Percentiles rank a stretch among this genome's conserved stretches.
These are phyloP conservation scores for Crotalus tigris DNA, from an alignment of 2,113 vertebrate species.

Conservation along the genomic window DNA sequence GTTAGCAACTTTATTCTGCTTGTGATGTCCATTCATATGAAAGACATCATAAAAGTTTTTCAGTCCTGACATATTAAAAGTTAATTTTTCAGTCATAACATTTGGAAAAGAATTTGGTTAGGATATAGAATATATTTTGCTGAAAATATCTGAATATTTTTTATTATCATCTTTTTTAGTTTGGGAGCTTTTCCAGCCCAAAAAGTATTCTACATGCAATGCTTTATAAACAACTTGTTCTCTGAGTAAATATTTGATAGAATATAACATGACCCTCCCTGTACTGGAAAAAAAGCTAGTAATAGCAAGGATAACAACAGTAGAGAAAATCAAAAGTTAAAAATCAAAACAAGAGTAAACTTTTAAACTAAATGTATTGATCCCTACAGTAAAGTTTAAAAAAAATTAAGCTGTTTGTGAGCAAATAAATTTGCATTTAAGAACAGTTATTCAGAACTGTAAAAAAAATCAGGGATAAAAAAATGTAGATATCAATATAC, in stretches of 20 bases:
- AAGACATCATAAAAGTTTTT: not conserved
- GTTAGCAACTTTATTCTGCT: not conserved
- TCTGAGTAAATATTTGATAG: not conserved
- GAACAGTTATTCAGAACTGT: not conserved
- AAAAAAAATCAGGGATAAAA: not conserved
- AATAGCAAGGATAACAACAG: not conserved
- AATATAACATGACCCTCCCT: not conserved
- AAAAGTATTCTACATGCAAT: not conserved
- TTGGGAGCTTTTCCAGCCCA: not conserved
- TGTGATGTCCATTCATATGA: not conserved
- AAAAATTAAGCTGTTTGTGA: not conserved
- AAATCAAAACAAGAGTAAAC: not conserved
- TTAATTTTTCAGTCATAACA: not conserved
- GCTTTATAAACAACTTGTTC: not conserved
- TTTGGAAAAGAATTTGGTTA: not conserved
- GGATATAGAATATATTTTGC: not conserved
- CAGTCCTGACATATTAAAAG: not conserved
- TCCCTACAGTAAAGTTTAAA: not conserved
- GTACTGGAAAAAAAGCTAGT: not conserved
- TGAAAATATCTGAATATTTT: not conserved
- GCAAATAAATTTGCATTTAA: not conserved
- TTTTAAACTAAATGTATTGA: not conserved
- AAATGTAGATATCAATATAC: not conserved
- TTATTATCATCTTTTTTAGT: not conserved
- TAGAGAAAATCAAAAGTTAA: not conserved